Evolutionary conservation across 2,113 vertebrate species (phyloP), one percentile per base, ranked within the genome.

Genomic region (Oncorhynchus clarkii): DNA sequence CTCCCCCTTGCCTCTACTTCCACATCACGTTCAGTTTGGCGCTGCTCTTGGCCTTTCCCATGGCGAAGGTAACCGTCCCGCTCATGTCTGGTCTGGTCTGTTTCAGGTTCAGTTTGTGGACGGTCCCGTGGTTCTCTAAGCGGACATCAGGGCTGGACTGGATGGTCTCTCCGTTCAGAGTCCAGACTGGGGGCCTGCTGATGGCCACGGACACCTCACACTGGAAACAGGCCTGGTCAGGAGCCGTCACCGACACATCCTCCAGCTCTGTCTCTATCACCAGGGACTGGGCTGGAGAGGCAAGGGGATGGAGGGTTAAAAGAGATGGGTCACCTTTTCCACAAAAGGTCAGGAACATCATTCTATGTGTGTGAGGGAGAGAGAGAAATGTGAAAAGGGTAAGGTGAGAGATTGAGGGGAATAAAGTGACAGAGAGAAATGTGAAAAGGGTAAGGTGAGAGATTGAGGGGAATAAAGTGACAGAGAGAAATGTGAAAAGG

Each of bases 141-240:
- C 84, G 83, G 1, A 94, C 79, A 0, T 76, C 78, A 0, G 88
- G 79, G 2, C 92, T 86, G 0, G 77, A 3, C 24, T 78, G 82
- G n/a, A 95, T 81, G 6, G 74, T 57, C 29, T 84, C 87, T 8
- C 94, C 92, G 0, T 95, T 94, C 67, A 95, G 81, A 57, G 85
- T 93, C 94, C 94, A 95, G 18, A 91, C 79, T 0, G 94, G 93
- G 5, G 89, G 72, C 75, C 89, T 90, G 70, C 80, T 79, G 9
- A 92, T 86, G 22, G 75, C 89, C 0, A 94, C 86, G 0, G 94
- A 95, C 71, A 94, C 82, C 73, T 95, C 90, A 1, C 94, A 95
- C 82, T 93, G 90, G 78, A 95, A 94, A 48, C 78, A 76, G 0
- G 92, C 93, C 0, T 82, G 39, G 1, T 88, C 86, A 0, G 88